phyloP scores from a whole-genome alignment of 2,113 vertebrate genomes.

The Solenodon paradoxus region DNA sequence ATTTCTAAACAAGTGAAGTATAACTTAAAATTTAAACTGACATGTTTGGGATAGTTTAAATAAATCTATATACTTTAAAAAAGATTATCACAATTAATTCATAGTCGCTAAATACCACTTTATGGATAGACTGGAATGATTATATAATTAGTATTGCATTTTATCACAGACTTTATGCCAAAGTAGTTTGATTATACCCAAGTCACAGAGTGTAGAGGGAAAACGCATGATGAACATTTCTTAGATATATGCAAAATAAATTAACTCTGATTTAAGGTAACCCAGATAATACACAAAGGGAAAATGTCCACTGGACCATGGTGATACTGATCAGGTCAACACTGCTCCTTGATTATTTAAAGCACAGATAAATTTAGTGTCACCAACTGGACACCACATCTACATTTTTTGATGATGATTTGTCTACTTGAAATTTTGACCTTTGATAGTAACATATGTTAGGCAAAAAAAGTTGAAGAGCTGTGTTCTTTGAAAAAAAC shows the following conservation, averaged over 20 bases:
- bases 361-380: not conserved
- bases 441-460: not conserved
- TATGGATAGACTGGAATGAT: not conserved
- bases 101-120: not conserved
- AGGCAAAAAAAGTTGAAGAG: not conserved
- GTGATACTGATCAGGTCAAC: not conserved
- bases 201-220: rapidly evolving
- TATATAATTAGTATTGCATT: no score
- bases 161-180: not conserved
- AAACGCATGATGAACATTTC: rapidly evolving
- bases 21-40: not conserved
- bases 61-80: not conserved
- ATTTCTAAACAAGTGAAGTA: not conserved
- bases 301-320: not conserved
- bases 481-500: not conserved
- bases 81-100: not conserved
- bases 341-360: not conserved
- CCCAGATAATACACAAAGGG: not conserved
- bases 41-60: no score
- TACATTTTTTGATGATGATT: not conserved
- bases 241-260: rapidly evolving
- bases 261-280: rapidly evolving
- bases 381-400: not conserved
- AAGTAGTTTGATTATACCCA: not conserved
- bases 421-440: not conserved